Base-by-base conservation (phyloP, 35 echinoderm and acorn worm species). In the Amphiura filiformis region DNA sequence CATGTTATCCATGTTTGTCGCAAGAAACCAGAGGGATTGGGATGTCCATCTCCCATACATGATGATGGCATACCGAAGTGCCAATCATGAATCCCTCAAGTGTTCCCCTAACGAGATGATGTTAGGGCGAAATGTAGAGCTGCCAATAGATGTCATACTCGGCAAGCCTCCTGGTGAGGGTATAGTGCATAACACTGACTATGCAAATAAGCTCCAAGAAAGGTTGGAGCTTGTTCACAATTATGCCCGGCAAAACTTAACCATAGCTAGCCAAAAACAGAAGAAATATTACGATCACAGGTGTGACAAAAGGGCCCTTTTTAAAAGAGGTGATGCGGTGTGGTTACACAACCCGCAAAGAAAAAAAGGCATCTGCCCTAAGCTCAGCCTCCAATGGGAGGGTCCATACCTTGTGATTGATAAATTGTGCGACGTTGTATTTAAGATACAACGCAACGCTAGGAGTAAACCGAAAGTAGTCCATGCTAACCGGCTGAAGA, bases 361-460 rank as follows among this genome's bases (percentile, higher is more conserved):
- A 31, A 84, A 89, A 36, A 88, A 79, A 23, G 86, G 91, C 9
- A 3, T 89, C 0, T 80, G 84, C 80, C 87, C 81, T 0, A 93
- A 93, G 38, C 28, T 93, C 4, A 40, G 77, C 37, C 82, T 38
- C 5, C 75, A 20, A 17, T 89, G 87, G 92, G 76, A 82, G 34
- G 92, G 92, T 1, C 92, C 92, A 17, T 89, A 84, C 20, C 0
- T 30, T 0, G 78, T 89, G 39, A 37, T 84, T 7, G 40, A 78
- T 11, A 82, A 32, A 40, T 44, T 93, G 32, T 84, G 80, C 39
- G 91, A 93, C 35, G 86, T 93, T 9, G 76, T 79, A 5, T 93
- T 84, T 75, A 1, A 81, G 1, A 88, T 93, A 26, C 80, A 84
- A 37, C 81, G 70, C 37, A 41, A 44, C 1, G 42, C 57, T 3